phyloP scores from a whole-genome alignment of 2,888 invertebrate species.

The Lepidochrysops patricia region DNA sequence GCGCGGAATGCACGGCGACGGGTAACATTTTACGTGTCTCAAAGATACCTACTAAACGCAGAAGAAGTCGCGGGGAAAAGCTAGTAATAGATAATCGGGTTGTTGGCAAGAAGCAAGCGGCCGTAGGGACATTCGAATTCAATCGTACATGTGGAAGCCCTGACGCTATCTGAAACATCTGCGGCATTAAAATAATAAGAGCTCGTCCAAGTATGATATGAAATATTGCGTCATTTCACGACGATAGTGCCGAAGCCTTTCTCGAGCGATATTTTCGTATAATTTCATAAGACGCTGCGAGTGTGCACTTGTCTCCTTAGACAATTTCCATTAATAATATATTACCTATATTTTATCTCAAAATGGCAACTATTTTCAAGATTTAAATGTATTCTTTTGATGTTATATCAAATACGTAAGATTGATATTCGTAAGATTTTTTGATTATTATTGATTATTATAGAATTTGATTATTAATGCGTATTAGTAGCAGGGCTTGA shows the following conservation, averaged over 20 bases:
- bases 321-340: conserved; percentile 10
- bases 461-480: too few relatives aligned
- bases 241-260: conserved; percentile 1
- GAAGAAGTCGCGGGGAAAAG: too few relatives aligned
- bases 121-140: not conserved
- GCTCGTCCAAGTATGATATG: not conserved
- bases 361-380: conserved; percentile 3
- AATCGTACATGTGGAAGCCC: not conserved
- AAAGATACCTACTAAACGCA: too few relatives aligned
- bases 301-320: conserved; percentile 6
- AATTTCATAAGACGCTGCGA: conserved; percentile 4
- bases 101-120: too few relatives aligned
- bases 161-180: not conserved
- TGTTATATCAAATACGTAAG: too few relatives aligned
- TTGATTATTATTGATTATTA: too few relatives aligned
- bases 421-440: too few relatives aligned
- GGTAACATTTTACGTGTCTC: too few relatives aligned
- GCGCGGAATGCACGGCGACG: too few relatives aligned
- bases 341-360: conserved; percentile 3
- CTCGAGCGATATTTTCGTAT: not conserved
- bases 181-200: not conserved
- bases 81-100: too few relatives aligned
- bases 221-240: conserved; percentile 2
- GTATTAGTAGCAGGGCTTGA: too few relatives aligned
- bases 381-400: too few relatives aligned